Evolutionary conservation across 2,113 vertebrate species (phyloP), one percentile per base, ranked within the genome.

Genomic region (Lates calcarifer): DNA sequence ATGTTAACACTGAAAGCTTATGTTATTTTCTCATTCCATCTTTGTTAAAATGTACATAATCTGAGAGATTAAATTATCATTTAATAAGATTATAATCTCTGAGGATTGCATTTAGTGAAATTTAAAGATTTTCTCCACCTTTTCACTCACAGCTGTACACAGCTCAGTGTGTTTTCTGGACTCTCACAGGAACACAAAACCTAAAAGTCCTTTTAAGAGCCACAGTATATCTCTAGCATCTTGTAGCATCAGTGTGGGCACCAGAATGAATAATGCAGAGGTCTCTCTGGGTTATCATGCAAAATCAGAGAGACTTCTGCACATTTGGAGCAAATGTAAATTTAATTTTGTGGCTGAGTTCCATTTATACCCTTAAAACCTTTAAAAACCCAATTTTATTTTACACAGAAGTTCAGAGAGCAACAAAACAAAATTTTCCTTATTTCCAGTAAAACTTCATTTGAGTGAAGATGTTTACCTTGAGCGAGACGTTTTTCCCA

Each of bases 401-500:
- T 45, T 5, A 63, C 35, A 51, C 12, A 12, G 10, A 28, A 17
- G 43, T 45, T 15, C n/a, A n/a, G n/a, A n/a, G n/a, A n/a, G n/a
- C n/a, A n/a, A n/a, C n/a, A n/a, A n/a, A n/a, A n/a, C n/a, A n/a
- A n/a, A 6, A 20, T 18, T 2, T 39, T 7, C 1, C 20, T 18
- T 24, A 17, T 39, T 18, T 22, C 6, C 5, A 10, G 17, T 53
- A 13, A 47, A 63, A 35, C 7, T 8, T 20, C 0, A 15, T n/a
- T 9, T 9, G 24, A 13, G 26, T 13, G 8, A 31, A 20, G 17
- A 7, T 5, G 5, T 28, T 86, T 58, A 98, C 98, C 97, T 99
- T 99, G 85, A 99, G 93, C 7, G 96, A 96, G 77, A 99, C 98
- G 1, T 98, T 96, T 86, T 99, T 99, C 72, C 98, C 98, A 81